A percentile compares a stretch with the other conserved stretches of the same genome.
These are phyloP conservation scores for Ips typographus DNA, from an alignment of 1,140 invertebrate species.

Conservation along the genomic window DNA sequence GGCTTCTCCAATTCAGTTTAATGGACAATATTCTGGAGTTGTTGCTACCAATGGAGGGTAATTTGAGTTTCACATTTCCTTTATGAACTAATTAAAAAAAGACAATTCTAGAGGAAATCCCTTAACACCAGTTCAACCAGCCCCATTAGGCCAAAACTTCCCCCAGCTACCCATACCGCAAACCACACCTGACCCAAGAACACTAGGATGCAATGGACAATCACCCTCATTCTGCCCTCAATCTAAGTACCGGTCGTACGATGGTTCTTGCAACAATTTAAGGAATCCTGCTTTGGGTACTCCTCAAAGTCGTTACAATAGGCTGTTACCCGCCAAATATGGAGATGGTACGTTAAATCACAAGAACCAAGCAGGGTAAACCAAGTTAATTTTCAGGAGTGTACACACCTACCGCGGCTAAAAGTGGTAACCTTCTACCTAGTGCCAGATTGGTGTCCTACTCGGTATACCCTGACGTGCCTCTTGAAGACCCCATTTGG, in stretches of 20 bases:
- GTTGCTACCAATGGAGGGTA: conserved; percentile 15
- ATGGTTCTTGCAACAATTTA: conserved; percentile 86
- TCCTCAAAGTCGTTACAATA: conserved; percentile 63
- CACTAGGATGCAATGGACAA: conserved; percentile 49
- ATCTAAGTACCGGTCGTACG: conserved; percentile 70
- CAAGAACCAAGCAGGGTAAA: not conserved
- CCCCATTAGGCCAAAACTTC: conserved; percentile 10
- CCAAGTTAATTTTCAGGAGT: conserved; percentile 57
- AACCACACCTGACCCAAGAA: conserved; percentile 42
- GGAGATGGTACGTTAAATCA: conserved; percentile 66
- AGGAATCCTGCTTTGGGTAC: conserved; percentile 70
- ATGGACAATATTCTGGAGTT: conserved; percentile 19
- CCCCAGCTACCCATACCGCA: conserved; percentile 37
- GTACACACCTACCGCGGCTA: conserved; percentile 63
- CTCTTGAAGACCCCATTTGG: conserved; percentile 66
- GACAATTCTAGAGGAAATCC: conserved; percentile 8
- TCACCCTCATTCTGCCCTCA: conserved; percentile 54
- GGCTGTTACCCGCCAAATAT: conserved; percentile 77
- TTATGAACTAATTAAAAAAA: not conserved
- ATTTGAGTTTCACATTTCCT: conserved; percentile 1
- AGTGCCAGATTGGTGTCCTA: conserved; percentile 69
- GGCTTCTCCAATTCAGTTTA: conserved; percentile 13
- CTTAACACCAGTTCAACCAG: not conserved
- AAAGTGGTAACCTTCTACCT: conserved; percentile 65
- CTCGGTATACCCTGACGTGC: conserved; percentile 66